phyloP scores from a whole-genome alignment of 2,888 invertebrate genomes.

The Aphelenchoides bicaudatus region DNA sequence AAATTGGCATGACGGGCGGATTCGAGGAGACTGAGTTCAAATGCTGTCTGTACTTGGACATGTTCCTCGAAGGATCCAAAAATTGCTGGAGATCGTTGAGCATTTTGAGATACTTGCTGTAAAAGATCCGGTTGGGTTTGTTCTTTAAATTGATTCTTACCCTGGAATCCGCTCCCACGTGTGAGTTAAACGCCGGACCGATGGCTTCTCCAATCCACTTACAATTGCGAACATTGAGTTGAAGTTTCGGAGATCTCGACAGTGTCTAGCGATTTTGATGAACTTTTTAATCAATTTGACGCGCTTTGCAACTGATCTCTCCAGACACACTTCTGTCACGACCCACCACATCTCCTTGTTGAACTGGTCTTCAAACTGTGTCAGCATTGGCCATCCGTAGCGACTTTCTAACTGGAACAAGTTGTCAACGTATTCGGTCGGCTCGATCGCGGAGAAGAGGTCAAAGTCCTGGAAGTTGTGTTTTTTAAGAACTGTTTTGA shows the following conservation, averaged over 20 bases:
- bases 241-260: slow-evolving; percentile 97
- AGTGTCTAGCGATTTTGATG: slow-evolving; percentile 90
- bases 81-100: slow-evolving; percentile 89
- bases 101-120: slow-evolving; percentile 78
- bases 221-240: slow-evolving; percentile 99
- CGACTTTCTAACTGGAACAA: slow-evolving; percentile 61
- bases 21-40: slow-evolving; percentile 64
- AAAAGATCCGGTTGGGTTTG: slow-evolving; percentile 19
- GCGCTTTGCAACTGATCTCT: slow-evolving; percentile 77
- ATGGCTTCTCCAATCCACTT: slow-evolving; percentile 90
- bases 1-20: slow-evolving; percentile 65
- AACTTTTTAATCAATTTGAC: slow-evolving; percentile 98
- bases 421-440: slow-evolving; percentile 84
- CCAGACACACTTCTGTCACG: slow-evolving; percentile 91
- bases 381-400: slow-evolving; percentile 84
- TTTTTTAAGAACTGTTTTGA: no score
- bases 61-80: slow-evolving; percentile 97
- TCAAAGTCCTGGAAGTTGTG: slow-evolving; percentile 79
- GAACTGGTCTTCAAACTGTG: slow-evolving; percentile 74
- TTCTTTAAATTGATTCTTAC: slow-evolving; percentile 28
- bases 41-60: slow-evolving; percentile 94
- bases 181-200: slow-evolving; percentile 81
- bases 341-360: slow-evolving; percentile 90
- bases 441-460: slow-evolving; percentile 80
- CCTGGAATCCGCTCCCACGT: slow-evolving; percentile 95